Evolutionary conservation across 2,888 invertebrate species (phyloP), one percentile per base, ranked within the genome.

Genomic region (Scelioninae gen. 1): DNA sequence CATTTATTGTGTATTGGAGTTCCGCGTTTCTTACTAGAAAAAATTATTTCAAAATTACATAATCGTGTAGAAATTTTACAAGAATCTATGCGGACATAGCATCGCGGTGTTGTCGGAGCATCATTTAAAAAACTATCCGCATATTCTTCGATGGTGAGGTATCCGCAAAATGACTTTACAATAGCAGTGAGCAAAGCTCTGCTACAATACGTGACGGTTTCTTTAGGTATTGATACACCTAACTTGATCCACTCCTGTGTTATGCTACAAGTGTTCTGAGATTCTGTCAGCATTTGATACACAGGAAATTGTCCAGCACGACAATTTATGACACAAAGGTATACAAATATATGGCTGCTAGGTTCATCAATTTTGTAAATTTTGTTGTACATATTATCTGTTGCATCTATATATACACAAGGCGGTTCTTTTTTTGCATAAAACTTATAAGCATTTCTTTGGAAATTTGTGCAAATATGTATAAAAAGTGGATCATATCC

Each of bases 81-180:
- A n/a, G n/a, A n/a, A 11, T 83, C 76, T 10, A 83, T 83, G 6
- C 79, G 45, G 0, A 79, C 40, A 43, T 66, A 75, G 16, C 79
- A 79, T 9, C 16, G 31, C 13, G 74, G 77, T 60, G 29, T 13
- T 45, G 40, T 32, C 15, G 29, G 7, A 0, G 6, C n/a, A 11
- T 16, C 8, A 16, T 32, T 23, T 16, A 60, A 60, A 32, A 68
- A 55, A 11, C n/a, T 38, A 32, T 85, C 72, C 2, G 63, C 82
- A 82, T 84, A 85, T 15, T 71, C 76, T 45, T 83, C 77, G 7
- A 84, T 69, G 2, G 84, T 84, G 1, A 66, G 34, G 56, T 47
- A 40, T 5, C 76, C 60, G 8, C 72, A 62, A 65, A 85, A 85
- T 10, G 82, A 74, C 55, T 56, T 76, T 0, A 84, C 55, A 8